phyloP scores from a whole-genome alignment of 1,140 invertebrate species.

The Nixonia krombeini region DNA sequence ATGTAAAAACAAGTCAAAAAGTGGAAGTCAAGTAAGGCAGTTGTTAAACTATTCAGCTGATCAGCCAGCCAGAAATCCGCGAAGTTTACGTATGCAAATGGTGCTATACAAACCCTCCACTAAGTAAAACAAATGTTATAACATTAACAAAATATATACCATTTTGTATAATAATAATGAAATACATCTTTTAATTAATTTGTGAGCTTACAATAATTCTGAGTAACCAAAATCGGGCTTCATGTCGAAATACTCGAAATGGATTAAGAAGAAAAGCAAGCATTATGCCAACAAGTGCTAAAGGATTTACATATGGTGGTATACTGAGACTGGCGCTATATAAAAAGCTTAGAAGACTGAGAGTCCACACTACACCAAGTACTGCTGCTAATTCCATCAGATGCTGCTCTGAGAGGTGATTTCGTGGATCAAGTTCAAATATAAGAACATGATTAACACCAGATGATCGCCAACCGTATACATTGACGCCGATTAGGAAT shows the following conservation, averaged over 20 bases:
- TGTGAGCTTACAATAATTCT: constrained; percentile 79
- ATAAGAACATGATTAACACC: constrained; percentile 99
- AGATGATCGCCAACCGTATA: constrained; percentile 98
- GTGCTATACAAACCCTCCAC: constrained; percentile 90
- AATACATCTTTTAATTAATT: too few relatives aligned
- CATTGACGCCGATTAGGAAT: constrained; percentile 97
- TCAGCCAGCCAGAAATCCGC: constrained; percentile 99
- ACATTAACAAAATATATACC: background rate
- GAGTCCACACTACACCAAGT: constrained; percentile 94
- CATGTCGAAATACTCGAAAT: constrained; percentile 90
- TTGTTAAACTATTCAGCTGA: constrained; percentile 95
- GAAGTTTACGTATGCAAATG: constrained; percentile 96
- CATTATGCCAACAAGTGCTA: constrained; percentile 90
- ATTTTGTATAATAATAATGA: too few relatives aligned
- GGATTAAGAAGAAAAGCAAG: constrained; percentile 93
- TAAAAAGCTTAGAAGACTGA: constrained; percentile 85
- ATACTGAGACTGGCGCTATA: constrained; percentile 91
- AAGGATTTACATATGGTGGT: constrained; percentile 91
- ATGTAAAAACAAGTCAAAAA: constrained; percentile 90
- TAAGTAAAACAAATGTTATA: constrained; percentile 64
- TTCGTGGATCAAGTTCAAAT: constrained; percentile 97
- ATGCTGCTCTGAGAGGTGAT: constrained; percentile 96
- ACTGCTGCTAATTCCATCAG: constrained; percentile 96
- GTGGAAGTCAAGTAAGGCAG: constrained; percentile 93
- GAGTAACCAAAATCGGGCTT: constrained; percentile 89